These are phyloP conservation scores for Rhopalosiphum nymphaeae DNA, from an alignment of 2,888 invertebrate species.

Conservation along the genomic window DNA sequence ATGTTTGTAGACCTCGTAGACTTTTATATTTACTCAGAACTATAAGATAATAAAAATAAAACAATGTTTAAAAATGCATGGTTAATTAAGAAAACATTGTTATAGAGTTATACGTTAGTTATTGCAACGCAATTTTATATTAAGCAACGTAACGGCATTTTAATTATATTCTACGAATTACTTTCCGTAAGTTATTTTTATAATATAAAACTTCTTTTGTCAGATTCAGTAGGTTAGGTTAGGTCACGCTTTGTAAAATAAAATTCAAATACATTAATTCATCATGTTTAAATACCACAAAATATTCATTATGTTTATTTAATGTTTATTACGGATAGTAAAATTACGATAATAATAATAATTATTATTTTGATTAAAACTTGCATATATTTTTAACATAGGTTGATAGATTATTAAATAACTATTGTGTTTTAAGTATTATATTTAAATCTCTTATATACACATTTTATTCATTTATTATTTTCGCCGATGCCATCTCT, in stretches of 20 bases:
- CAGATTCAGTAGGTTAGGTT: not conserved
- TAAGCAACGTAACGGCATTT: constrained; percentile 9
- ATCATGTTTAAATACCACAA: not conserved
- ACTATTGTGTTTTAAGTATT: not conserved
- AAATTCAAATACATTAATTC: not conserved
- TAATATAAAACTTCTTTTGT: not conserved
- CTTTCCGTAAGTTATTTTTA: not conserved
- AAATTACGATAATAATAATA: no score
- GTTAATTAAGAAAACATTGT: not conserved
- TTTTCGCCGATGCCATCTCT: not conserved
- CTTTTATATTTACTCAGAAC: not conserved
- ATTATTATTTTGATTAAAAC: not conserved
- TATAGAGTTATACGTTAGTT: not conserved
- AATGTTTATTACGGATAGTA: not conserved
- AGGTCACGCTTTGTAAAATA: not conserved
- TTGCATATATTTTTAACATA: not conserved
- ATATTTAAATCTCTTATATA: not conserved
- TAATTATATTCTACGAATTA: constrained; percentile 19
- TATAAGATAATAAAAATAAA: not conserved
- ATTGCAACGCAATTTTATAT: not conserved
- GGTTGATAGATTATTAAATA: not conserved
- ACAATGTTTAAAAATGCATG: not conserved
- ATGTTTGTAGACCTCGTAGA: not conserved
- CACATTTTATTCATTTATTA: not conserved
- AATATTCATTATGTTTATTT: not conserved